A percentile compares a stretch with the other conserved stretches of the same genome.
phyloP scores from a whole-genome alignment of 2,797 vertebrate genomes.

The Phrynocephalus vlangalii region DNA sequence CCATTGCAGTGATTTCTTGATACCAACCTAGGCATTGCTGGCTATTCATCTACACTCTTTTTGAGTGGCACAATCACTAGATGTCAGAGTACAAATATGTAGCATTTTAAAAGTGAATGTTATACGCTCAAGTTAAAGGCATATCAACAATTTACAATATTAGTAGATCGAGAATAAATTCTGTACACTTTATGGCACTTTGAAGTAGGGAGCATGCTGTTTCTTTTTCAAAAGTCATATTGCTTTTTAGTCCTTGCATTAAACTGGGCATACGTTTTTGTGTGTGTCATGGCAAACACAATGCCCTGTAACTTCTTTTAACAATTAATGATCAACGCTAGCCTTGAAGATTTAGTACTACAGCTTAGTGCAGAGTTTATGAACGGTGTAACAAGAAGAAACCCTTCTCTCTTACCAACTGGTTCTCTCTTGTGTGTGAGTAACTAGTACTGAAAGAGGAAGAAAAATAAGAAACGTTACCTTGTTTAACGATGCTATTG shows the following conservation, averaged over 20 bases:
- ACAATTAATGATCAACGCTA: constrained; percentile 41
- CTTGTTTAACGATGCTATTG: constrained; percentile 73
- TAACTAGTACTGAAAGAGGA: constrained; percentile 57
- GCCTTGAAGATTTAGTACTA: constrained; percentile 45
- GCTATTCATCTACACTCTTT: too few species aligned
- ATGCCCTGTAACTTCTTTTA: constrained; percentile 35
- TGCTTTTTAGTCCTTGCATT: background rate
- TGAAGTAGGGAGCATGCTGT: background rate
- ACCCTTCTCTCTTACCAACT: constrained; percentile 56
- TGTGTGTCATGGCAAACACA: constrained; percentile 38
- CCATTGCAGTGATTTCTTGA: too few species aligned
- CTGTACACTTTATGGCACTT: background rate
- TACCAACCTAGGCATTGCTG: too few species aligned
- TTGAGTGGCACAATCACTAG: too few species aligned
- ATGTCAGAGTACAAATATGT: too few species aligned
- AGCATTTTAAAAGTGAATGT: too few species aligned
- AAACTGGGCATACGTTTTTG: background rate
- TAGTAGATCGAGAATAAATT: background rate
- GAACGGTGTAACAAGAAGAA: constrained; percentile 64
- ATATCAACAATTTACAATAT: background rate
- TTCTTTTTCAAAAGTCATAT: background rate
- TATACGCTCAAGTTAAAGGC: too few species aligned
- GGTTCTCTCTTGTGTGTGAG: constrained; percentile 71
- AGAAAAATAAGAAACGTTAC: constrained; percentile 75
- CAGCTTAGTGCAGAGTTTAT: constrained; percentile 60